phyloP scores from a whole-genome alignment of 2,113 vertebrate species.

The Cynoglossus semilaevis region DNA sequence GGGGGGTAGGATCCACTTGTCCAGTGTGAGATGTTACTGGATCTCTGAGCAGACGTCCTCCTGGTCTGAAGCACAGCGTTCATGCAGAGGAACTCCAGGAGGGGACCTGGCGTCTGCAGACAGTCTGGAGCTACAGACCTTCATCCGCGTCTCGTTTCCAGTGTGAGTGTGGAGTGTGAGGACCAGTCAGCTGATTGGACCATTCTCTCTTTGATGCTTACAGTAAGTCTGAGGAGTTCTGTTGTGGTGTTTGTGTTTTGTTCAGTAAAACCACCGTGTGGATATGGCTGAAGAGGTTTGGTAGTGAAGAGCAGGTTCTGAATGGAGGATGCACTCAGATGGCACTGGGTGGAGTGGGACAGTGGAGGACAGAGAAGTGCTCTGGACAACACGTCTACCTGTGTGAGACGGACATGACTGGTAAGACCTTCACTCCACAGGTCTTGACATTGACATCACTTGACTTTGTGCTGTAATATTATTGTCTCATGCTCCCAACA shows the following conservation, averaged over 20 bases:
- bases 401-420: constrained; percentile 64
- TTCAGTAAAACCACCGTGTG: constrained; percentile 54
- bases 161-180: constrained; percentile 46
- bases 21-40: constrained; percentile 73
- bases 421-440: constrained; percentile 31
- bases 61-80: constrained; percentile 57
- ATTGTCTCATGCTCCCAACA: constrained; percentile 4
- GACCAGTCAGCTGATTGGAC: not conserved
- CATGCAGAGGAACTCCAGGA: constrained; percentile 49
- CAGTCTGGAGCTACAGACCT: constrained; percentile 56
- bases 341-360: constrained; percentile 47
- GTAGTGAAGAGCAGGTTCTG: not conserved
- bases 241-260: not conserved
- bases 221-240: not conserved
- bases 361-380: constrained; percentile 59
- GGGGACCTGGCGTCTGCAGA: constrained; percentile 65
- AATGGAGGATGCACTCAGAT: constrained; percentile 63
- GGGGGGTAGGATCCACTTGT: constrained; percentile 59
- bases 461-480: not conserved
- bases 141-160: constrained; percentile 66
- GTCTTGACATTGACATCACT: not conserved
- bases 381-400: constrained; percentile 46
- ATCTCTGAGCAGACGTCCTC: constrained; percentile 54
- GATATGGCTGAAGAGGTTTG: constrained; percentile 60
- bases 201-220: not conserved